Percentiles rank a stretch among this genome's conserved stretches.
Evolutionary conservation across 2,888 invertebrate genomes (phyloP).

Genomic region (Acrobeloides nanus): DNA sequence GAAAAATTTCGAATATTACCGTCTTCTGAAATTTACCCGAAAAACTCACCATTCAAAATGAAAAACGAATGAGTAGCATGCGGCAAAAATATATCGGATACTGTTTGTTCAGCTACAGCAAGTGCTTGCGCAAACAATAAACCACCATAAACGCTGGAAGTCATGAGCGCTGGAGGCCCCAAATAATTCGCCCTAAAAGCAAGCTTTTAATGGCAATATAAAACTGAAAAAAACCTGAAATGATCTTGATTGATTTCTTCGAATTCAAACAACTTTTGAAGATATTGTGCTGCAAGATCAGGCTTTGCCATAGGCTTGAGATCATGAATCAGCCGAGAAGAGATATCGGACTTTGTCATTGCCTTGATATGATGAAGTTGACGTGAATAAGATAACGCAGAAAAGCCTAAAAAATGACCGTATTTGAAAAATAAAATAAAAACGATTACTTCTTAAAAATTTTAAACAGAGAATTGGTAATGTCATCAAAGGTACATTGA

Average conservation of each 20-base stretch:
- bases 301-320: too few species aligned
- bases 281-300: not conserved
- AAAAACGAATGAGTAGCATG: conserved; percentile 46
- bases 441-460: too few species aligned
- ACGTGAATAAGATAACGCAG: conserved; percentile 57
- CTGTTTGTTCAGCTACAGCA: conserved; percentile 41
- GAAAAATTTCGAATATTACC: too few species aligned
- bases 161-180: conserved; percentile 11
- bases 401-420: not conserved
- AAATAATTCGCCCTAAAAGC: conserved; percentile 23
- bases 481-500: too few species aligned
- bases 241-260: not conserved
- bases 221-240: not conserved
- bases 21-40: too few species aligned
- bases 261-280: not conserved
- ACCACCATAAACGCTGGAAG: conserved; percentile 42
- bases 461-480: too few species aligned
- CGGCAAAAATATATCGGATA: conserved; percentile 31
- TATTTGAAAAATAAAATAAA: too few species aligned
- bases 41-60: conserved; percentile 39
- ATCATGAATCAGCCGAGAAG: too few species aligned
- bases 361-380: conserved; percentile 62
- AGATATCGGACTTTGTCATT: too few species aligned
- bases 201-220: not conserved
- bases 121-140: conserved; percentile 44